phyloP scores from a whole-genome alignment of 2,888 invertebrate species.

The Pelosia muscerda region DNA sequence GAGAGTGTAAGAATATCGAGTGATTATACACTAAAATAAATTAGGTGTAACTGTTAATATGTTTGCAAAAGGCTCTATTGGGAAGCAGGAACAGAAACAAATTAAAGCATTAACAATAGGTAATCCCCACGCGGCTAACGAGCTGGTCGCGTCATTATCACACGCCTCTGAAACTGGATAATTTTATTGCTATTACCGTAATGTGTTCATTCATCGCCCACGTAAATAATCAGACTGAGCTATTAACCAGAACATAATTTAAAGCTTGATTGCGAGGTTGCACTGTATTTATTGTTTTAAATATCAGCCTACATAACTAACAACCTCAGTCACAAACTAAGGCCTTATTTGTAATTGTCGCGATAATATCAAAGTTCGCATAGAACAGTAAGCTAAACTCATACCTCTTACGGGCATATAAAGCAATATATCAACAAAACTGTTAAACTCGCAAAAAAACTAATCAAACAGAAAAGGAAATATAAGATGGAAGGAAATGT shows the following conservation, averaged over 20 bases:
- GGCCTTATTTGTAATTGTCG: neutral
- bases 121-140: constrained; percentile 80
- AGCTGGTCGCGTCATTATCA: constrained; percentile 79
- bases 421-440: constrained; percentile 12
- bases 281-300: neutral
- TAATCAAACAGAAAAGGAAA: constrained; percentile 62
- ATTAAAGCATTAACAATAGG: constrained; percentile 85
- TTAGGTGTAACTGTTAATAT: constrained; percentile 33
- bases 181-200: constrained; percentile 77
- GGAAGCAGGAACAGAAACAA: constrained; percentile 70
- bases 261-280: constrained; percentile 20
- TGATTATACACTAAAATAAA: constrained; percentile 23
- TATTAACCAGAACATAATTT: constrained; percentile 65
- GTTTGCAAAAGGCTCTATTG: constrained; percentile 39
- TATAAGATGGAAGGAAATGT: constrained; percentile 65
- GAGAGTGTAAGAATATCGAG: neutral
- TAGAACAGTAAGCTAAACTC: neutral
- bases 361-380: no score
- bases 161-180: constrained; percentile 78
- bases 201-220: constrained; percentile 63
- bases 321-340: neutral
- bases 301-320: no score
- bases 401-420: neutral
- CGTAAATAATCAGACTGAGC: constrained; percentile 52
- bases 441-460: constrained; percentile 45